These are phyloP conservation scores for Zeugodacus cucurbitae DNA, from an alignment of 1,140 invertebrate species.

Conservation along the genomic window DNA sequence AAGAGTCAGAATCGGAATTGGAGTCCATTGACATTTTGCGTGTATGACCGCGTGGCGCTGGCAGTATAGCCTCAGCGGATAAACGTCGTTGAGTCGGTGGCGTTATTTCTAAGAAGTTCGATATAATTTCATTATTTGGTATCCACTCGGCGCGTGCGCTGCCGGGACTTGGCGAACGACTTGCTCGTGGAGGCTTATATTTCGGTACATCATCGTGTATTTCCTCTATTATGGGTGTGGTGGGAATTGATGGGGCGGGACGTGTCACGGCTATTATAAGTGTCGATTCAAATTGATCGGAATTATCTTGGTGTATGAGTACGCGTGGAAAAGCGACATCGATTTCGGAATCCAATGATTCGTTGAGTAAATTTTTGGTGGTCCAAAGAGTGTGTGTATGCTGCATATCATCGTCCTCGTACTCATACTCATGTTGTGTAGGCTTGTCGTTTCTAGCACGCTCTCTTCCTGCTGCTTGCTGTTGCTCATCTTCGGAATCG, in stretches of 20 bases:
- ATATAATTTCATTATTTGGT: slow-evolving; percentile 56
- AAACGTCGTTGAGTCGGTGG: slow-evolving; percentile 15
- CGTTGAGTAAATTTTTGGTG: slow-evolving; percentile 39
- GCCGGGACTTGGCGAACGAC: neutral
- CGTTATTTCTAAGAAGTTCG: slow-evolving; percentile 45
- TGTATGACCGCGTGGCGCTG: slow-evolving; percentile 33
- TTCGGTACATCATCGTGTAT: neutral
- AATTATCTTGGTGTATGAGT: slow-evolving; percentile 62
- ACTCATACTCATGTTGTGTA: neutral
- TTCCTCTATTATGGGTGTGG: slow-evolving; percentile 35
- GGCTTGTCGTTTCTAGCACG: neutral
- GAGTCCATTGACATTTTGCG: slow-evolving; percentile 46
- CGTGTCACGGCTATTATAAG: slow-evolving; percentile 59
- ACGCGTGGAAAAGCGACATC: slow-evolving; percentile 56
- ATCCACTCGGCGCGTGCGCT: slow-evolving; percentile 49
- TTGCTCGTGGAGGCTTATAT: neutral
- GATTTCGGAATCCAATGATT: slow-evolving; percentile 40
- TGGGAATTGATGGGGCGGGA: slow-evolving; percentile 40
- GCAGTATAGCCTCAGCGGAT: neutral
- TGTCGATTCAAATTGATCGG: slow-evolving; percentile 60
- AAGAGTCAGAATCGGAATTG: slow-evolving; percentile 47
- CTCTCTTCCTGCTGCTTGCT: slow-evolving; percentile 38
- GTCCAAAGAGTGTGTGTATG: slow-evolving; percentile 35
- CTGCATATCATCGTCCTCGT: neutral
- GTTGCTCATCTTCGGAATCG: slow-evolving; percentile 41